phyloP scores from a whole-genome alignment of 1,140 invertebrate genomes.

The Zaprionus camerounensis region DNA sequence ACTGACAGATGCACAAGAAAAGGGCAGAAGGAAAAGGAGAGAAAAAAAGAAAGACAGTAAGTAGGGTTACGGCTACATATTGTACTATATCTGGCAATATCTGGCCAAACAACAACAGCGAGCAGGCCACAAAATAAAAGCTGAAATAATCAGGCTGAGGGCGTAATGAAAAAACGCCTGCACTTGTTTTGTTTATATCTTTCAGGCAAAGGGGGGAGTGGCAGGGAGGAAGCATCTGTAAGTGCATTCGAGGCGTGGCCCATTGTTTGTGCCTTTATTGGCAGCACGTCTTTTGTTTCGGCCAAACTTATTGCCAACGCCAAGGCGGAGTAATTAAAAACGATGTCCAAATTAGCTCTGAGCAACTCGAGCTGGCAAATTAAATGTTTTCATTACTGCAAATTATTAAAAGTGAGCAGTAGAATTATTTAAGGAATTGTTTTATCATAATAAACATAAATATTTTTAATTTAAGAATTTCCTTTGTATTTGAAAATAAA shows the following conservation, averaged over 20 bases:
- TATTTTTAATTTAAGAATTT: too few species aligned
- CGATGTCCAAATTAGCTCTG: not conserved
- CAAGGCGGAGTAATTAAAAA: conserved; percentile 24
- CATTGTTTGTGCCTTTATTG: conserved; percentile 42
- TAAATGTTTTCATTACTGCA: not conserved
- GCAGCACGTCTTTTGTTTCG: conserved; percentile 41
- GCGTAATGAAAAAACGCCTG: conserved; percentile 28
- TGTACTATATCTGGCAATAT: conserved; percentile 5
- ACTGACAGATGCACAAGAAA: conserved; percentile 49
- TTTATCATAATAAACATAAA: too few species aligned
- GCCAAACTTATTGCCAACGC: conserved; percentile 33
- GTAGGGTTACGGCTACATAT: conserved; percentile 6
- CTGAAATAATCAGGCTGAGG: conserved; percentile 7
- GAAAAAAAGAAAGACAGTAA: not conserved
- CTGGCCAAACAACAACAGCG: conserved; percentile 7
- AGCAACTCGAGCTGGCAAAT: not conserved
- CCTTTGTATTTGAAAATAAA: too few species aligned
- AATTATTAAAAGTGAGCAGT: not conserved
- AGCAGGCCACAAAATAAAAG: conserved; percentile 10
- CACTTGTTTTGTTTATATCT: conserved; percentile 6
- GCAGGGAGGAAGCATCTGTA: not conserved
- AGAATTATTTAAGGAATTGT: too few species aligned
- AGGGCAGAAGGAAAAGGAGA: conserved; percentile 23
- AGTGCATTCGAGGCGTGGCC: conserved; percentile 27
- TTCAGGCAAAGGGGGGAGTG: too few species aligned